A percentile compares a stretch with the other conserved stretches of the same genome.
phyloP scores from a whole-genome alignment of 1,140 invertebrate species.

The Dufourea novaeangliae region DNA sequence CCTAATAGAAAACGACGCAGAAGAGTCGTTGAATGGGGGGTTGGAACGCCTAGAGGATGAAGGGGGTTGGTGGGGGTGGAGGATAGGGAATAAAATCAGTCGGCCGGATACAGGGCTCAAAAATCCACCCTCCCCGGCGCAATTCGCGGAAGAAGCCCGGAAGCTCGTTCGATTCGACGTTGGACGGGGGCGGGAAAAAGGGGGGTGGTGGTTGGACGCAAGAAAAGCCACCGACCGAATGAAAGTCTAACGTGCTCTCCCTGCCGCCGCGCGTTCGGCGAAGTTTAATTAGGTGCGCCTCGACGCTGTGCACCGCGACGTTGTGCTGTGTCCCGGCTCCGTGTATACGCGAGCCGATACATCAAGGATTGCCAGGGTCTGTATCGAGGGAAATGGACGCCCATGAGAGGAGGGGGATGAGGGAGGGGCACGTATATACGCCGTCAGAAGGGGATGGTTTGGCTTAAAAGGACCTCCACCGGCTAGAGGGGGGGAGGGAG shows the following conservation, averaged over 20 bases:
- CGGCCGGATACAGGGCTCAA: conserved; percentile 29
- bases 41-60: too few relatives aligned
- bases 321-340: conserved; percentile 14
- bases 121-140: conserved; percentile 20
- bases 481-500: not conserved
- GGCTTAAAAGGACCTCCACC: conserved; percentile 31
- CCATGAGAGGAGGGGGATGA: not conserved
- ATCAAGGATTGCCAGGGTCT: conserved; percentile 1
- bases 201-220: not conserved
- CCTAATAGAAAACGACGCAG: conserved; percentile 23
- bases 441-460: conserved; percentile 2
- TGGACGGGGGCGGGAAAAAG: not conserved
- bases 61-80: too few relatives aligned
- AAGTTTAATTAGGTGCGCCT: conserved; percentile 73
- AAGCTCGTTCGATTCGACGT: conserved; percentile 20
- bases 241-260: conserved; percentile 59
- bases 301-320: conserved; percentile 4
- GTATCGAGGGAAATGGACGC: conserved; percentile 42
- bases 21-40: not conserved
- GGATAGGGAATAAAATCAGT: conserved; percentile 35
- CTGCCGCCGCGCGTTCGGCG: conserved; percentile 14
- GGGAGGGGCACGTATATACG: not conserved
- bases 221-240: conserved; percentile 19
- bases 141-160: conserved; percentile 31
- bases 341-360: conserved; percentile 39